Evolutionary conservation across 2,797 vertebrate species (phyloP).

Genomic region (Lophius americanus): DNA sequence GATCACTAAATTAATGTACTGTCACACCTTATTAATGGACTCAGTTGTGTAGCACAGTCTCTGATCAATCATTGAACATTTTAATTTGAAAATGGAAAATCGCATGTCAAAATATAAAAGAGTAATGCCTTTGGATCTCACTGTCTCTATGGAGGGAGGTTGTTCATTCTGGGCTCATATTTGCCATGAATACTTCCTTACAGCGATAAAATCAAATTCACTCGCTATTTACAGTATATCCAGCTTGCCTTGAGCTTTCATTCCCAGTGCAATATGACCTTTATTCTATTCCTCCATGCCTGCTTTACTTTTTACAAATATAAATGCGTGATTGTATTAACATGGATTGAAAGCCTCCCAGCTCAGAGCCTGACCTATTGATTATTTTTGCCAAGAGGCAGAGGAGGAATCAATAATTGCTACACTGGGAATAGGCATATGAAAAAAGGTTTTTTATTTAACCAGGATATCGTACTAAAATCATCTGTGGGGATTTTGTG

Average conservation of each 20-base stretch:
- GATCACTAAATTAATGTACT: slow-evolving; percentile 77
- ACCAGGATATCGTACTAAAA: slow-evolving; percentile 41
- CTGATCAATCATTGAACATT: slow-evolving; percentile 78
- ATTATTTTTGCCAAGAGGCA: slow-evolving; percentile 72
- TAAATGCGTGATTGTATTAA: slow-evolving; percentile 78
- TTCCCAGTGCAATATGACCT: slow-evolving; percentile 51
- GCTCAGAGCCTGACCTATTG: slow-evolving; percentile 69
- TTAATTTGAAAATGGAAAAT: slow-evolving; percentile 81
- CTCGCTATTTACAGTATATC: slow-evolving; percentile 70
- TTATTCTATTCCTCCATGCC: slow-evolving; percentile 55
- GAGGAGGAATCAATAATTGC: slow-evolving; percentile 65
- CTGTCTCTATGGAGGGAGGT: slow-evolving; percentile 57
- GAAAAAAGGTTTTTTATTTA: slow-evolving; percentile 70
- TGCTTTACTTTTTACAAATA: slow-evolving; percentile 69
- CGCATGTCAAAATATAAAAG: slow-evolving; percentile 79
- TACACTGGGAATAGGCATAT: slow-evolving; percentile 53
- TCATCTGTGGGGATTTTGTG: slow-evolving; percentile 7
- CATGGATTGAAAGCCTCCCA: slow-evolving; percentile 72
- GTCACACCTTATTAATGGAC: slow-evolving; percentile 78
- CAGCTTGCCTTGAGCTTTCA: slow-evolving; percentile 51
- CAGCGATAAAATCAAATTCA: slow-evolving; percentile 72
- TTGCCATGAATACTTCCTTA: slow-evolving; percentile 70
- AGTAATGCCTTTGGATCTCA: slow-evolving; percentile 65
- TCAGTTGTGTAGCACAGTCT: slow-evolving; percentile 63
- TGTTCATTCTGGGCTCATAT: slow-evolving; percentile 61